Conservation (phyloP, 2,888 invertebrate genomes). For the Scaptomyza reducta region DNA sequence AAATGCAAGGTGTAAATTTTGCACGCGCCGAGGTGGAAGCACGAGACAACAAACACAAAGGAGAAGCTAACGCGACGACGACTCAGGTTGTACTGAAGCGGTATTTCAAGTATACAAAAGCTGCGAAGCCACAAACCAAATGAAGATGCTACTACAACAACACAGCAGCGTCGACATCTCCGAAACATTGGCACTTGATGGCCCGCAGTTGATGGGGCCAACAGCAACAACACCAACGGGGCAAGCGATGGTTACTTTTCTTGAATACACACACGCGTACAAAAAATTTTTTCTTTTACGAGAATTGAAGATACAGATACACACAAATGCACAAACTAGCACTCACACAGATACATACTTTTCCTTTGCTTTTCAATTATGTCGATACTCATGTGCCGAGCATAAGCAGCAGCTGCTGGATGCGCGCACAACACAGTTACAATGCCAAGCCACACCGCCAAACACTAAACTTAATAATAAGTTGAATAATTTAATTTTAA, state of each 20-base stretch:
- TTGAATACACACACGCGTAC: conserved; percentile 69
- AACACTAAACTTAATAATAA: conserved; percentile 73
- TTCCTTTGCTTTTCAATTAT: conserved; percentile 59
- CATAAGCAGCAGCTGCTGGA: conserved; percentile 33
- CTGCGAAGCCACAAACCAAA: conserved; percentile 51
- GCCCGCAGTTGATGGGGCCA: conserved; percentile 46
- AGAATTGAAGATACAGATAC: conserved; percentile 49
- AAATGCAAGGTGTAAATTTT: conserved; percentile 57
- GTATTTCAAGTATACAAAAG: conserved; percentile 79
- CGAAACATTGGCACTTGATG: conserved; percentile 58
- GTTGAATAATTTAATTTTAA: conserved; percentile 75
- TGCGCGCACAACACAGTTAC: conserved; percentile 35
- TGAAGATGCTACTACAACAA: conserved; percentile 60
- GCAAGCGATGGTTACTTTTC: conserved; percentile 69
- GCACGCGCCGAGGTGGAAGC: conserved; percentile 21
- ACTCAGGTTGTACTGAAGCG: conserved; percentile 74
- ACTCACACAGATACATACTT: conserved; percentile 62
- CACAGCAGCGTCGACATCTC: conserved; percentile 9
- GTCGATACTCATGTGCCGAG: conserved; percentile 44
- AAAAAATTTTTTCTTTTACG: conserved; percentile 60
- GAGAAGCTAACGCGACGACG: conserved; percentile 64
- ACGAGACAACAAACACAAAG: conserved; percentile 24
- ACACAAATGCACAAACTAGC: conserved; percentile 28
- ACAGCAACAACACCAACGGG: conserved; percentile 28
- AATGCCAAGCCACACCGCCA: conserved; percentile 30